Evolutionary conservation across 1,140 invertebrate species (phyloP).

Genomic region (Triops cancriformis): DNA sequence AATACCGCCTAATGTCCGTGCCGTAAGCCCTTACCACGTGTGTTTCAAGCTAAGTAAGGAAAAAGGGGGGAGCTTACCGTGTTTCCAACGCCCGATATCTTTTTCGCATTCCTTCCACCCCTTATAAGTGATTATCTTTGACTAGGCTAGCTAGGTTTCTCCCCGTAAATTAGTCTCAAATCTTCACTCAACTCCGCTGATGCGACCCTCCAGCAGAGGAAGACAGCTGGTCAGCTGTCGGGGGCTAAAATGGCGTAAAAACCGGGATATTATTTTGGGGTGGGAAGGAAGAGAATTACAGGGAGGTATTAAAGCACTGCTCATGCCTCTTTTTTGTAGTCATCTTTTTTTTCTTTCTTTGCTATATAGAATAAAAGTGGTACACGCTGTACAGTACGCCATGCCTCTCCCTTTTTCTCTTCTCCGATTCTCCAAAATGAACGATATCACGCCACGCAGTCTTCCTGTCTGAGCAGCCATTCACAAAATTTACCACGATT

Average conservation of each 20-base stretch:
- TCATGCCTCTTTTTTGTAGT: background rate
- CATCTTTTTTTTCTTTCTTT: background rate
- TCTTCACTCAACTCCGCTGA: background rate
- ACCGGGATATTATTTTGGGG: background rate
- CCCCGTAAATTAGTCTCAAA: background rate
- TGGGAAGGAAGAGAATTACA: background rate
- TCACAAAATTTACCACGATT: background rate
- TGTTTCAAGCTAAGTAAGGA: background rate
- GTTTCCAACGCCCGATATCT: background rate
- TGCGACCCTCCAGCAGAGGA: background rate
- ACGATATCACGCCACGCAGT: constrained; percentile 8
- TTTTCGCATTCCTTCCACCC: constrained; percentile 4
- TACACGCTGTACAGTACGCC: background rate
- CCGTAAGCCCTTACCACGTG: background rate
- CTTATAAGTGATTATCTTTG: background rate
- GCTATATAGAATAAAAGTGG: background rate
- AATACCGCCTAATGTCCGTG: background rate
- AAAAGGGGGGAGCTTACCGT: background rate
- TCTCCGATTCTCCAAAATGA: background rate
- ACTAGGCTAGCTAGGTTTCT: background rate
- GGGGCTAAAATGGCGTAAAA: background rate
- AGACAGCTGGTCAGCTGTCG: constrained; percentile 3
- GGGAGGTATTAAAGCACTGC: background rate
- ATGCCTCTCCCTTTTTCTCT: background rate
- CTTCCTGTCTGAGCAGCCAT: background rate